Conservation (phyloP, 2,888 invertebrate species). For the Tinea semifulvella region DNA sequence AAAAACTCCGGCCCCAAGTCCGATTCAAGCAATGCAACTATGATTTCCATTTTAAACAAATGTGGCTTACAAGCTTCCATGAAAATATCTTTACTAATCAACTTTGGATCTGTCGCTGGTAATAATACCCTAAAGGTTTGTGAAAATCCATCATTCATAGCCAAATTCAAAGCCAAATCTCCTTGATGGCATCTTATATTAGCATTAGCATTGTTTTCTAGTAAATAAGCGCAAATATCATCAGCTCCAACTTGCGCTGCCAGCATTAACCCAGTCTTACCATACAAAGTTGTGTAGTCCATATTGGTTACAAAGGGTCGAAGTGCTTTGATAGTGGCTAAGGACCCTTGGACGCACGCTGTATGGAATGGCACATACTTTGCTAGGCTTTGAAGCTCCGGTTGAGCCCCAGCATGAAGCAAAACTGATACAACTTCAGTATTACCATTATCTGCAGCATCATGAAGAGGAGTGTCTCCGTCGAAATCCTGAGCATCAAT, state of each 20-base stretch:
- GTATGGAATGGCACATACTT: slow-evolving; percentile 51
- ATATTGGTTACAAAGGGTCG: slow-evolving; percentile 44
- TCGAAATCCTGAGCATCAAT: slow-evolving; percentile 56
- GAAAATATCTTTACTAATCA: slow-evolving; percentile 41
- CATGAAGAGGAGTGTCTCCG: slow-evolving; percentile 57
- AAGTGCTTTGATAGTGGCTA: slow-evolving; percentile 35
- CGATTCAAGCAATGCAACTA: slow-evolving; percentile 41
- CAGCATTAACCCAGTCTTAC: slow-evolving; percentile 44
- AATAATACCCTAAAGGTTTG: slow-evolving; percentile 40
- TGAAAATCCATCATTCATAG: slow-evolving; percentile 37
- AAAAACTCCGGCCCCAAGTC: slow-evolving; percentile 50
- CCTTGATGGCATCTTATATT: slow-evolving; percentile 37
- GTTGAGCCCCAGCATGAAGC: slow-evolving; percentile 49
- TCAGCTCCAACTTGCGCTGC: slow-evolving; percentile 38
- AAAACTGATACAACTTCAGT: slow-evolving; percentile 37
- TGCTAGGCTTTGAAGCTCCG: slow-evolving; percentile 44
- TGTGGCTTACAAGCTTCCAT: slow-evolving; percentile 49
- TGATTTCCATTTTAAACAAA: slow-evolving; percentile 47
- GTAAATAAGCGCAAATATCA: slow-evolving; percentile 40
- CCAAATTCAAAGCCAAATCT: slow-evolving; percentile 43
- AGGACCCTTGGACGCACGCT: slow-evolving; percentile 47
- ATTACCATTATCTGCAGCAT: slow-evolving; percentile 40
- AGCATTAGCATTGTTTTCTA: slow-evolving; percentile 47
- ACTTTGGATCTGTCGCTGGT: slow-evolving; percentile 31
- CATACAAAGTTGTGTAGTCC: slow-evolving; percentile 37